Conservation (phyloP, 2,797 vertebrate species). For the Rhinoraja longicauda region DNA sequence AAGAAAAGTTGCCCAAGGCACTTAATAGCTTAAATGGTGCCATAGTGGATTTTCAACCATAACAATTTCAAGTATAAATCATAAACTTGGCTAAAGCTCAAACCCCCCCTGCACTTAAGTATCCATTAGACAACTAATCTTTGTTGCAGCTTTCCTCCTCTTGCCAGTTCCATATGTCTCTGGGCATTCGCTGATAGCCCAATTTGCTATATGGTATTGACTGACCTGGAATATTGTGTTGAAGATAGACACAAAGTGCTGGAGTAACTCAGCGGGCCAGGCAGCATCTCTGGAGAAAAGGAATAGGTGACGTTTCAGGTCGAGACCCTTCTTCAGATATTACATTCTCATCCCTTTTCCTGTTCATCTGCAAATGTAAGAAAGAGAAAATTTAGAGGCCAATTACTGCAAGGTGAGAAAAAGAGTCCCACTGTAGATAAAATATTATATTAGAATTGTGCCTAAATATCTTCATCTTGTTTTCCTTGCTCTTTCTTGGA, state of each 20-base stretch:
- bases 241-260: too few relatives aligned
- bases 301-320: too few relatives aligned
- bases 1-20: not conserved
- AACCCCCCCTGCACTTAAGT: not conserved
- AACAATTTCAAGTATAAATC: not conserved
- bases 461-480: not conserved
- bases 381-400: not conserved
- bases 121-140: not conserved
- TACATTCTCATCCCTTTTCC: not conserved
- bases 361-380: not conserved
- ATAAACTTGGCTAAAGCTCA: constrained; percentile 7
- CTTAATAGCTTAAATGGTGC: not conserved
- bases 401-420: not conserved
- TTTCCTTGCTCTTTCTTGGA: not conserved
- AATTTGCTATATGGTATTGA: not conserved
- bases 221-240: not conserved
- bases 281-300: too few relatives aligned
- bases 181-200: not conserved
- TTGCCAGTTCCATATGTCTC: not conserved
- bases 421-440: not conserved
- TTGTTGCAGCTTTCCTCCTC: not conserved
- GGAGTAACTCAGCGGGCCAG: too few relatives aligned
- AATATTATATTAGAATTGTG: not conserved
- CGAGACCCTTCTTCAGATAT: not conserved
- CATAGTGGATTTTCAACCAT: not conserved